Percentiles rank a stretch among this genome's conserved stretches.
phyloP scores from a whole-genome alignment of 1,140 invertebrate species.

The Anadara kagoshimensis region DNA sequence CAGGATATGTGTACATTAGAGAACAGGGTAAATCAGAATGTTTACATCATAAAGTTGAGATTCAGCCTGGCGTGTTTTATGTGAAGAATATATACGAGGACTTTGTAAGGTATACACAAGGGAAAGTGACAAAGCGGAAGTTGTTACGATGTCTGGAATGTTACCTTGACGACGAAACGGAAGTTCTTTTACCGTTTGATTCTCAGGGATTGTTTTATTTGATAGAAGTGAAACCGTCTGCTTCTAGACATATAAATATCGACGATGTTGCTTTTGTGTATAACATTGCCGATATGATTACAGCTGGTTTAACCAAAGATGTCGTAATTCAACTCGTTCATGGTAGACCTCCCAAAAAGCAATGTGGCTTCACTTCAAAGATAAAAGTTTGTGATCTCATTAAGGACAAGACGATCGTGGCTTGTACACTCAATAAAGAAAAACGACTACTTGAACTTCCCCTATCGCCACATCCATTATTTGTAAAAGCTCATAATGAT shows the following conservation, averaged over 20 bases:
- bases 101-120: slow-evolving; percentile 52
- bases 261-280: slow-evolving; percentile 46
- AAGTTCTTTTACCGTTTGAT: slow-evolving; percentile 60
- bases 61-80: slow-evolving; percentile 49
- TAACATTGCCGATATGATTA: slow-evolving; percentile 44
- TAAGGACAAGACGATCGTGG: slow-evolving; percentile 61
- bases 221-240: slow-evolving; percentile 47
- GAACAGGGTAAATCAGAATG: slow-evolving; percentile 38
- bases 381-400: slow-evolving; percentile 58
- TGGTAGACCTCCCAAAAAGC: slow-evolving; percentile 54
- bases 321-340: slow-evolving; percentile 48
- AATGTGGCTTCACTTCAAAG: slow-evolving; percentile 60
- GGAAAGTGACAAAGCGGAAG: slow-evolving; percentile 53
- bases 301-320: slow-evolving; percentile 42
- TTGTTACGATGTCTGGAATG: slow-evolving; percentile 58
- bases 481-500: slow-evolving; percentile 53
- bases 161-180: slow-evolving; percentile 40
- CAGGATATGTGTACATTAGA: slow-evolving; percentile 47
- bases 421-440: slow-evolving; percentile 46
- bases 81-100: slow-evolving; percentile 57
- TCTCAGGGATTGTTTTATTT: slow-evolving; percentile 57
- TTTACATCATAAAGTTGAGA: slow-evolving; percentile 54
- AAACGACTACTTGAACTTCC: slow-evolving; percentile 60
- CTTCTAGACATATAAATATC: slow-evolving; percentile 42
- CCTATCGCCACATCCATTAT: slow-evolving; percentile 51